Conservation (phyloP, 2,797 vertebrate genomes). For the Poeciliopsis gracilis region DNA sequence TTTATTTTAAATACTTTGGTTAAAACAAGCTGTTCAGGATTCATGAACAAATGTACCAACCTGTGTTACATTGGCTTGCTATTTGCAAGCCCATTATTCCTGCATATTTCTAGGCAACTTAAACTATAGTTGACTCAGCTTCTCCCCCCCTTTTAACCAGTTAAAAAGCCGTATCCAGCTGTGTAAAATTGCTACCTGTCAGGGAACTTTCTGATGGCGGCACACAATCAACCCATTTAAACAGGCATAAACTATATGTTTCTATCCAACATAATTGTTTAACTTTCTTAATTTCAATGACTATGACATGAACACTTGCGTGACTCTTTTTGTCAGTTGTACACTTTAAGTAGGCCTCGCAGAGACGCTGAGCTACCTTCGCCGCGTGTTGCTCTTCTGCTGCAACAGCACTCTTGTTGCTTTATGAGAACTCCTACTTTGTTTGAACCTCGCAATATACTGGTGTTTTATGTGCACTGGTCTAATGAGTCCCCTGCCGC, state of each 20-base stretch:
- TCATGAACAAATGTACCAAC: constrained; percentile 20
- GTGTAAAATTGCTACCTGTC: constrained; percentile 56
- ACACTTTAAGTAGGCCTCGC: not conserved
- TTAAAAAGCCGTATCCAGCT: constrained; percentile 61
- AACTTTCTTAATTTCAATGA: not conserved
- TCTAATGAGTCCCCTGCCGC: constrained; percentile 58
- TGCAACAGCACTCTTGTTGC: constrained; percentile 19
- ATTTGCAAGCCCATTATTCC: constrained; percentile 62
- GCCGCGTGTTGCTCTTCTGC: constrained; percentile 28
- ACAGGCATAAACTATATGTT: not conserved
- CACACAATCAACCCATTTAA: not conserved
- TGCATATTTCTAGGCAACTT: constrained; percentile 62
- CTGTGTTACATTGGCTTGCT: constrained; percentile 22
- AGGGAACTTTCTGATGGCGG: constrained; percentile 56
- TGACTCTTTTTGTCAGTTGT: not conserved
- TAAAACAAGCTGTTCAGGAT: not conserved
- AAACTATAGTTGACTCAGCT: constrained; percentile 61
- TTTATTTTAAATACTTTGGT: not conserved
- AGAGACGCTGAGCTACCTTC: not conserved
- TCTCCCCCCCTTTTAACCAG: constrained; percentile 50
- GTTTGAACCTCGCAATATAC: constrained; percentile 66
- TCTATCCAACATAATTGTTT: not conserved
- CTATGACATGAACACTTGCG: not conserved
- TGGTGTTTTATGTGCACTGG: constrained; percentile 20
- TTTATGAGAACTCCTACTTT: constrained; percentile 59